Evolutionary conservation across 2,888 invertebrate species (phyloP).

Genomic region (Epinotia nisella): DNA sequence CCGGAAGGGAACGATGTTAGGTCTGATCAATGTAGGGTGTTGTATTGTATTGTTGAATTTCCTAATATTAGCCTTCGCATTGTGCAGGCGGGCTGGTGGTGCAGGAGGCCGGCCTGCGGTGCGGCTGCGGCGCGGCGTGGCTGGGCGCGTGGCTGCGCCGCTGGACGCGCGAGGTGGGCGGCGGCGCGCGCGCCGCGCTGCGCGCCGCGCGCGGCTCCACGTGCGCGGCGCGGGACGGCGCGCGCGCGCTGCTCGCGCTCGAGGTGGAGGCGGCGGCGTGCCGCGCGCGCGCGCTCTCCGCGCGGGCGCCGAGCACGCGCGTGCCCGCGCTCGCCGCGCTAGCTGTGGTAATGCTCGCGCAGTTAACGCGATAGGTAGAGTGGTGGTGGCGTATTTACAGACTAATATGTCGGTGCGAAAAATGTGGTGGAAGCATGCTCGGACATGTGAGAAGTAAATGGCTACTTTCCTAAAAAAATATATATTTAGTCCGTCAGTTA

Average conservation of each 20-base stretch:
- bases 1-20: too few species aligned
- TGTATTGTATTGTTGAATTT: neutral
- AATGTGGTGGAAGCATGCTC: too few species aligned
- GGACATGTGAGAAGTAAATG: too few species aligned
- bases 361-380: neutral
- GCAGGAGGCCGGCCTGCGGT: conserved; percentile 91
- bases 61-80: neutral
- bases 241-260: conserved; percentile 86
- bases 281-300: conserved; percentile 89
- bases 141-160: conserved; percentile 93
- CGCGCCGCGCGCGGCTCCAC: conserved; percentile 55
- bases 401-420: too few species aligned
- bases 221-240: conserved; percentile 53
- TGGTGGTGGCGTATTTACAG: neutral
- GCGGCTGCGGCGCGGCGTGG: conserved; percentile 94
- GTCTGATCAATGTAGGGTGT: neutral
- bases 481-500: too few species aligned
- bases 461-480: too few species aligned
- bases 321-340: conserved; percentile 24
- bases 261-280: conserved; percentile 89
- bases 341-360: conserved; percentile 46
- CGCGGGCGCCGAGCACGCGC: conserved; percentile 52
- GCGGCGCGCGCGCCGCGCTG: conserved; percentile 75
- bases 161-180: conserved; percentile 93
- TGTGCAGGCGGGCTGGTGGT: conserved; percentile 90